Base-by-base conservation (phyloP, 2,797 vertebrate genomes). In the Propithecus deckenii region DNA sequence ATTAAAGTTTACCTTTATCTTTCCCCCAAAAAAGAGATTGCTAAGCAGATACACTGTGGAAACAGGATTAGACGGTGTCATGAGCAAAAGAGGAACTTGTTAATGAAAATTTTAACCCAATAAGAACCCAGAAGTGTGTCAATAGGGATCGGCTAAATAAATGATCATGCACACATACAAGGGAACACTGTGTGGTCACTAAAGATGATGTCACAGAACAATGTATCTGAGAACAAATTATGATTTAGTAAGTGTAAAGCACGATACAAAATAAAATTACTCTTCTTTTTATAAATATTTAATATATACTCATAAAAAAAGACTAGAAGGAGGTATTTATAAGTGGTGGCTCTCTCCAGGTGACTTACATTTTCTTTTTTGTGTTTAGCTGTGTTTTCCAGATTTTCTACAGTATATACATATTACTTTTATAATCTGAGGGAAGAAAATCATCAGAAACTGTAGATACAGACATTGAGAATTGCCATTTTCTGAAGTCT, bases 401-500 rank as follows among this genome's bases (percentile, higher is more conserved):
- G 83, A 20, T 76, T 85, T 85, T 79, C 52, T 48, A 79, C 2
- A 35, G 10, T 57, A n/a, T 92, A 76, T 38, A 48, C 0, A 32
- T 6, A 57, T 84, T 93, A 81, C 17, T 76, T 95, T 92, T 41
- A 38, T 88, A 90, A 91, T 69, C 65, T 15, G 52, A 94, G 8
- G 8, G 14, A 86, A 46, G 20, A 72, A 88, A 71, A 35, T 48
- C 35, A 83, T 69, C 32, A 84, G 81, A 61, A 78, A 46, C 9
- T 74, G 18, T 76, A 55, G 20, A 67, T 5, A 2, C 2, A 43
- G 2, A 89, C 69, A 92, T 61, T 89, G 76, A 75, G 35, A 89
- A 85, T 7, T 61, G 63, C 63, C 89, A 25, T 71, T 89, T 94
- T 89, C 81, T 75, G 20, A 96, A 96, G 80, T 32, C 48, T 78